Conservation (phyloP, 2,113 vertebrate genomes). For the Pagrus major region DNA sequence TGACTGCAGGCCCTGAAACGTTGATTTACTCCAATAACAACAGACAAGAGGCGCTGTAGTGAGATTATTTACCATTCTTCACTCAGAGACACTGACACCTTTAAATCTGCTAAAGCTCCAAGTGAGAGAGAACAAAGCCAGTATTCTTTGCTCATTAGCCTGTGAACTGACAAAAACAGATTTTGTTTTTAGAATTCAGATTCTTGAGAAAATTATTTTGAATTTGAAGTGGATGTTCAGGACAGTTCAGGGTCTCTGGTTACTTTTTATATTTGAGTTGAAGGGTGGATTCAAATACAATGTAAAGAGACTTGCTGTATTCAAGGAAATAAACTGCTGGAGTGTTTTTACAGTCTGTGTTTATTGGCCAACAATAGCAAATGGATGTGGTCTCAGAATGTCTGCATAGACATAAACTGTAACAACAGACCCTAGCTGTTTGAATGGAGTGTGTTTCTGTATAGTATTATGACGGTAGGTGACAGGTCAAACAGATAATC, state of each 20-base stretch:
- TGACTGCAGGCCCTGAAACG: conserved; percentile 19
- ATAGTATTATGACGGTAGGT: neutral
- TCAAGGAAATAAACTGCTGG: neutral
- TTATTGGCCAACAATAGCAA: neutral
- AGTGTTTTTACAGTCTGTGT: neutral
- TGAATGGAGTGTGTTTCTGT: neutral
- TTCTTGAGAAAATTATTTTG: neutral
- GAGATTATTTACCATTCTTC: conserved; percentile 24
- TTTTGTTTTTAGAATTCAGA: neutral
- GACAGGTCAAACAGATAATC: neutral
- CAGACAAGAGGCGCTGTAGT: neutral
- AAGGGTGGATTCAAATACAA: neutral
- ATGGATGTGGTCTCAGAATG: neutral
- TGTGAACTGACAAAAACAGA: neutral
- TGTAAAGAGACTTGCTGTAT: neutral
- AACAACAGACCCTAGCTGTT: conserved; percentile 3
- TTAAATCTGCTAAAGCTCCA: neutral
- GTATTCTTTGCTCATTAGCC: neutral
- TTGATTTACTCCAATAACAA: conserved; percentile 40
- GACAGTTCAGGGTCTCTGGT: neutral
- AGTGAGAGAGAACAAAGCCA: neutral
- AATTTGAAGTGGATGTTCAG: neutral
- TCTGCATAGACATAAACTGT: neutral
- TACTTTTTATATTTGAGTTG: neutral
- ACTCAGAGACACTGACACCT: conserved; percentile 5